These are phyloP conservation scores for Elmis aenea DNA, from an alignment of 2,888 invertebrate species.

Conservation along the genomic window DNA sequence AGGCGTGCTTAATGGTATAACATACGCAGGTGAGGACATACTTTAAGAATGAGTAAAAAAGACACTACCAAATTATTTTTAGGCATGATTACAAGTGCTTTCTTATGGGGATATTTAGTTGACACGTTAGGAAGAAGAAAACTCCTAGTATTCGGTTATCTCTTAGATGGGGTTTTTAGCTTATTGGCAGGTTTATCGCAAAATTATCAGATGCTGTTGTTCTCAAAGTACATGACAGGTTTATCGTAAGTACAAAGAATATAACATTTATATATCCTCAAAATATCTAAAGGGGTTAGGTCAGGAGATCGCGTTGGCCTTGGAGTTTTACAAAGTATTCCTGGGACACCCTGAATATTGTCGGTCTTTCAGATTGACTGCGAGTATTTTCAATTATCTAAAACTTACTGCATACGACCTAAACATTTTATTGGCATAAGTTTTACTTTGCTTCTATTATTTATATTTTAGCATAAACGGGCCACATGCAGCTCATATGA, in stretches of 20 bases:
- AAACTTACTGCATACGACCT: too few relatives aligned
- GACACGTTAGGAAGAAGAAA: conserved; percentile 67
- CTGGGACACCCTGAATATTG: too few relatives aligned
- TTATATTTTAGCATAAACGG: conserved; percentile 61
- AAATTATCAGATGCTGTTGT: conserved; percentile 59
- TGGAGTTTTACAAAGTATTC: too few relatives aligned
- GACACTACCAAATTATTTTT: conserved; percentile 16
- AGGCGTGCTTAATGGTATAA: conserved; percentile 65
- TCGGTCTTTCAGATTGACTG: too few relatives aligned
- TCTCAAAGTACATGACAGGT: conserved; percentile 67
- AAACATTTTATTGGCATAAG: too few relatives aligned
- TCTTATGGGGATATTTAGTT: conserved; percentile 72
- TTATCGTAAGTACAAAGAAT: conserved; percentile 57
- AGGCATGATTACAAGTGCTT: conserved; percentile 73
- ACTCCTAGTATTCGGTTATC: conserved; percentile 62
- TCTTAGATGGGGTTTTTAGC: conserved; percentile 60
- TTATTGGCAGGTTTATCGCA: conserved; percentile 60
- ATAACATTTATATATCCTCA: too few relatives aligned
- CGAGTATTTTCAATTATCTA: too few relatives aligned
- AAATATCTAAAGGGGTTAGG: too few relatives aligned
- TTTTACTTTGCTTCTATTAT: too few relatives aligned
- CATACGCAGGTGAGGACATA: conserved; percentile 60
- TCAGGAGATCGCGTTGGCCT: too few relatives aligned
- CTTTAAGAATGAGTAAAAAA: conserved; percentile 5
- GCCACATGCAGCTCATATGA: conserved; percentile 67